Base-by-base conservation (phyloP, 35 echinoderm and acorn worm genomes). In the Chiridota heheva region DNA sequence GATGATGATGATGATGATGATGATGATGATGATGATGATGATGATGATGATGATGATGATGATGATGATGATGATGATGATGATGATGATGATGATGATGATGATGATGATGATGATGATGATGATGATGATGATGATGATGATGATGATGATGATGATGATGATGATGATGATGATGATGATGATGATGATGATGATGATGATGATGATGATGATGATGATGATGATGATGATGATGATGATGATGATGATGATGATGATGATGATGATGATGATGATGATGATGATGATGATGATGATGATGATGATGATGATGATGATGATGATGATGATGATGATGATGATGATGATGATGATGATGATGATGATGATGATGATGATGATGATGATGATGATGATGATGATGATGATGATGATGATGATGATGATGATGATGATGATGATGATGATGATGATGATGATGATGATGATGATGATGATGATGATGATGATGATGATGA, bases 11-110 rank as follows among this genome's bases (percentile, higher is more conserved):
- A 66, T 66, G 62, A 31, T 66, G 15, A 27, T 31, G 30, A 27
- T 66, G 30, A 27, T 66, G 15, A 31, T 66, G 62, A 31, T 66
- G 30, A 53, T 22, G 22, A 53, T 53, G n/a, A 31, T 66, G 62
- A 31, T 66, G 62, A 31, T 66, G 62, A 27, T 66, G 62, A 27
- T 66, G 62, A 66, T 18, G 62, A 31, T 66, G 30, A 66, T 66
- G 62, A 66, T 66, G 62, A 66, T 66, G 62, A 66, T 66, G n/a
- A n/a, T 18, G 62, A 53, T 66, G 62, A 66, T 66, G 62, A 66
- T 31, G 62, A 66, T 31, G 62, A 66, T 31, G 62, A 18, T 66
- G 62, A 18, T 66, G 28, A 66, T 66, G 62, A n/a, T n/a, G n/a
- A n/a, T n/a, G n/a, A n/a, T n/a, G 48, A 53, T 53, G 10, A 53